Percentiles rank a stretch among this genome's conserved stretches.
These are phyloP conservation scores for Dendrophyllia cribrosa DNA, from an alignment of 64 coral and sea anemone species.

Conservation along the genomic window DNA sequence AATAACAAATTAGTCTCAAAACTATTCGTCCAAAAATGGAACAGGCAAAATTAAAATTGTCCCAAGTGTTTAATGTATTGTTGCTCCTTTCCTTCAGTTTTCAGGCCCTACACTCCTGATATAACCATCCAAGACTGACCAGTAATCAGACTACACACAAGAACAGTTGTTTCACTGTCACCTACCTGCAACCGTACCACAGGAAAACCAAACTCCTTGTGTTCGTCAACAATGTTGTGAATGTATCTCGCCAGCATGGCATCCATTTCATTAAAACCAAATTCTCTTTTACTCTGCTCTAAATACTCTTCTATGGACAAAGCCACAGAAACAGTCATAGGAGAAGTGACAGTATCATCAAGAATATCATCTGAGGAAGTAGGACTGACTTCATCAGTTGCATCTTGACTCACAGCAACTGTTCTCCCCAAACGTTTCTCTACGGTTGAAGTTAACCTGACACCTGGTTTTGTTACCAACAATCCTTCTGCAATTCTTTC, in stretches of 20 bases:
- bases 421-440: not conserved
- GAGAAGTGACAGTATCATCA: not conserved
- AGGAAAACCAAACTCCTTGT: not conserved
- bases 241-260: not conserved
- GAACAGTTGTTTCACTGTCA: not conserved
- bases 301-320: constrained; percentile 19
- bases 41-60: too few relatives aligned
- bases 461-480: not conserved
- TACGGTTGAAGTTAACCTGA: not conserved
- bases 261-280: constrained; percentile 18
- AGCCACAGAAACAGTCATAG: not conserved
- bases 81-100: too few relatives aligned
- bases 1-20: too few relatives aligned
- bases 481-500: not conserved
- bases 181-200: constrained; percentile 18
- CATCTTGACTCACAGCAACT: not conserved
- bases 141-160: too few relatives aligned
- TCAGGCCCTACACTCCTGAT: too few relatives aligned
- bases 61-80: too few relatives aligned
- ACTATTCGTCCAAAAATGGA: too few relatives aligned
- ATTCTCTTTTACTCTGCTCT: not conserved
- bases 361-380: not conserved
- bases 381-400: not conserved
- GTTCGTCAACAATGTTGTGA: not conserved
- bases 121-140: not conserved